Evolutionary conservation across 2,113 vertebrate genomes (phyloP).

Genomic region (Zeus faber): DNA sequence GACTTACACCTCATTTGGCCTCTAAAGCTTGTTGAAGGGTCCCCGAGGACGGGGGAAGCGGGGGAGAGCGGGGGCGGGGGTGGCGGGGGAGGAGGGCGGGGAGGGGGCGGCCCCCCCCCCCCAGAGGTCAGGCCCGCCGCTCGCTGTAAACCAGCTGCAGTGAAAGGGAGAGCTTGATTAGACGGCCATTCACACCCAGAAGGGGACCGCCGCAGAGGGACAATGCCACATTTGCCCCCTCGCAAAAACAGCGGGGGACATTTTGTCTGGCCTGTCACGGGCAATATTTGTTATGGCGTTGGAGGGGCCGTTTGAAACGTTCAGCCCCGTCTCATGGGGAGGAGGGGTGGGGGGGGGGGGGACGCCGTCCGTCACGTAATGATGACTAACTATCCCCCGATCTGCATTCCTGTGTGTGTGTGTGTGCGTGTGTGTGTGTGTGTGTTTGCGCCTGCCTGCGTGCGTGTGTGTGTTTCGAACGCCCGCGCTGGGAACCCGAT

Average conservation of each 20-base stretch:
- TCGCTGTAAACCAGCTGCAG: slow-evolving; percentile 76
- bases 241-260: slow-evolving; percentile 67
- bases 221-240: slow-evolving; percentile 63
- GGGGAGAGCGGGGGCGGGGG: slow-evolving; percentile 28
- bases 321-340: slow-evolving; percentile 28
- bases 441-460: too few species aligned
- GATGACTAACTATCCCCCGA: slow-evolving; percentile 10
- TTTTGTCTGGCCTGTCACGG: slow-evolving; percentile 70
- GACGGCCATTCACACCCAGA: slow-evolving; percentile 77
- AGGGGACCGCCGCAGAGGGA: slow-evolving; percentile 69
- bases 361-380: slow-evolving; percentile 2
- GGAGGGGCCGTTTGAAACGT: slow-evolving; percentile 34
- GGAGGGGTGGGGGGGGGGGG: not conserved
- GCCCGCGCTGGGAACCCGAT: not conserved
- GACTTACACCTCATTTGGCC: slow-evolving; percentile 87
- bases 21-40: slow-evolving; percentile 83
- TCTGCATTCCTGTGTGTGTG: slow-evolving; percentile 1
- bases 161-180: slow-evolving; percentile 80
- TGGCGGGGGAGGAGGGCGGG: slow-evolving; percentile 1
- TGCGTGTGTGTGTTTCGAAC: not conserved
- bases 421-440: slow-evolving; percentile 1
- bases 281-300: slow-evolving; percentile 61
- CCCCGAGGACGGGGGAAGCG: slow-evolving; percentile 66
- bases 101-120: too few species aligned
- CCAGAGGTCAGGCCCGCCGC: slow-evolving; percentile 64